Percentiles rank a stretch among this genome's conserved stretches.
These are phyloP conservation scores for Drosophila sturtevanti DNA, from an alignment of 1,140 invertebrate genomes.

Conservation along the genomic window DNA sequence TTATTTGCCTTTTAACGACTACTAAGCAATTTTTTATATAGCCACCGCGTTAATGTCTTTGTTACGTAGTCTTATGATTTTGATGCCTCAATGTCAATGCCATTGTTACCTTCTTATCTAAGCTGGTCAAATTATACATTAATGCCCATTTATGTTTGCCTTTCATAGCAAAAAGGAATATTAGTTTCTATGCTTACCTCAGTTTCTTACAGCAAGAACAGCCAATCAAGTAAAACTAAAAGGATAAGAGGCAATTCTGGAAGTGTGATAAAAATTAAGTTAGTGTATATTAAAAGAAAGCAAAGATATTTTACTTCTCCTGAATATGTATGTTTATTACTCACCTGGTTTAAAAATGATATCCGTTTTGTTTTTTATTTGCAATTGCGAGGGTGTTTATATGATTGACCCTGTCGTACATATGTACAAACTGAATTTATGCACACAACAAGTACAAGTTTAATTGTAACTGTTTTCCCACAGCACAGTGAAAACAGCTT, in stretches of 20 bases:
- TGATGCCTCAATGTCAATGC: constrained; percentile 9
- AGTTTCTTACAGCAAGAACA: background rate
- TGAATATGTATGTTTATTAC: background rate
- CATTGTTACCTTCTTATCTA: constrained; percentile 17
- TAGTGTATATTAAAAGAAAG: constrained; percentile 2
- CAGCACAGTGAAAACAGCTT: background rate
- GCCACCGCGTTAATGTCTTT: background rate
- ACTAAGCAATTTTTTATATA: background rate
- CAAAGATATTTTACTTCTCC: background rate
- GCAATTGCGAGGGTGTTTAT: constrained; percentile 39
- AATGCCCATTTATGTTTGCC: constrained; percentile 1
- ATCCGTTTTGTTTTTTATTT: constrained; percentile 10
- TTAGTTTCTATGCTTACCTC: constrained; percentile 20
- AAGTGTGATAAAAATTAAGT: background rate
- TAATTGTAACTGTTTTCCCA: background rate
- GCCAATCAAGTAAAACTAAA: background rate
- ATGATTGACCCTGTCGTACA: constrained; percentile 39
- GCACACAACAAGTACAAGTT: constrained; percentile 8
- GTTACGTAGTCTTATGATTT: constrained; percentile 12
- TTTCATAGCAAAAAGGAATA: background rate
- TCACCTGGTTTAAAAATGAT: constrained; percentile 27
- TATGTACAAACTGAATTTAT: constrained; percentile 12
- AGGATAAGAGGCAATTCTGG: background rate
- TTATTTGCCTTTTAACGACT: background rate
- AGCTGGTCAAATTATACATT: constrained; percentile 6